phyloP scores from a whole-genome alignment of 53 echinoderm and acorn worm genomes.

The Astropecten irregularis region DNA sequence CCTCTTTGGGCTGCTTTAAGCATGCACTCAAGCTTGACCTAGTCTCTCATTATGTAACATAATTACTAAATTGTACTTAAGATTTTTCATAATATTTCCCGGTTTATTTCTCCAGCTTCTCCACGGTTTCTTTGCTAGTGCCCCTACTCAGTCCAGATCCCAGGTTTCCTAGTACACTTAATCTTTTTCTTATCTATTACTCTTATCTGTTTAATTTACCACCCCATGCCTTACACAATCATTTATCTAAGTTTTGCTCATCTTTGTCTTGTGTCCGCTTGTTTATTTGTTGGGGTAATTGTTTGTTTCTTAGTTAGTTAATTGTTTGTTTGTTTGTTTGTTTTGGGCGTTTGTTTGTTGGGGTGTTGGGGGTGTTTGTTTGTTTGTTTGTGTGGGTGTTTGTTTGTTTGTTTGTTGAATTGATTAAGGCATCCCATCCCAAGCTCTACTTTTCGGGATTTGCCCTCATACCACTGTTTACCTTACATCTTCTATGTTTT shows the following conservation, averaged over 20 bases:
- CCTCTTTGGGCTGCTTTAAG: slow-evolving; percentile 4
- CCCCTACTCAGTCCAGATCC: neutral
- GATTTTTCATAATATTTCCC: neutral
- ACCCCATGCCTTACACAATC: slow-evolving; percentile 1
- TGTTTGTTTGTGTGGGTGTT: too few relatives aligned
- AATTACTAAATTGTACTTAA: neutral
- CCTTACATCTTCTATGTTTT: neutral
- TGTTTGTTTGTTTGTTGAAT: too few relatives aligned
- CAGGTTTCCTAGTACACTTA: neutral
- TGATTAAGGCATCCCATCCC: too few relatives aligned
- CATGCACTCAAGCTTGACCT: slow-evolving; percentile 6
- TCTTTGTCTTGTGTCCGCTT: neutral
- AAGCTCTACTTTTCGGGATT: too few relatives aligned
- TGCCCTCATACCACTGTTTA: too few relatives aligned
- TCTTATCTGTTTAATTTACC: neutral
- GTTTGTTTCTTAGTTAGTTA: too few relatives aligned
- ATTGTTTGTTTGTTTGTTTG: too few relatives aligned
- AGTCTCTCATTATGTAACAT: slow-evolving; percentile 11
- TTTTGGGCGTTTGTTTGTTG: too few relatives aligned
- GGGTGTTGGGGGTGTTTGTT: too few relatives aligned
- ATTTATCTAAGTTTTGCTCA: neutral
- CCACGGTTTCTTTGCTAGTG: neutral
- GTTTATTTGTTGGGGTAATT: too few relatives aligned
- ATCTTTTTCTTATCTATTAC: neutral
- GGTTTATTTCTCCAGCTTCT: neutral